phyloP scores from a whole-genome alignment of 2,888 invertebrate species.

The Reticulitermes lucifugus region DNA sequence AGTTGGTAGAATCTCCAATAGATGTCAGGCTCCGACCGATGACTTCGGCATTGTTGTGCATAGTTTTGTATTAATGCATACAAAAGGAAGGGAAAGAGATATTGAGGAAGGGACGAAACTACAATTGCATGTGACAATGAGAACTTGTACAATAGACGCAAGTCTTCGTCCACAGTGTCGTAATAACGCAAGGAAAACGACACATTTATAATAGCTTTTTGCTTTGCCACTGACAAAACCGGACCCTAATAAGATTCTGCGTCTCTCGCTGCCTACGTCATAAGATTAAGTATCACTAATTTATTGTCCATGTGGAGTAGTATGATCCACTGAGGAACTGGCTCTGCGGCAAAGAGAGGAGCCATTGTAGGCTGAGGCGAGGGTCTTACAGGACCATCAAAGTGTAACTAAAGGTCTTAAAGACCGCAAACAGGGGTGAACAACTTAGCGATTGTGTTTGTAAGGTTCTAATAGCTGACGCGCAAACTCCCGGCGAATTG shows the following conservation, averaged over 20 bases:
- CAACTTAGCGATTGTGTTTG: not conserved
- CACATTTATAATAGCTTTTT: constrained; percentile 5
- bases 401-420: constrained; percentile 34
- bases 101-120: not conserved
- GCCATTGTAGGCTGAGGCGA: constrained; percentile 25
- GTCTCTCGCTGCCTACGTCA: constrained; percentile 30
- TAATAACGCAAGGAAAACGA: not conserved
- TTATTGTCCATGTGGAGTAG: constrained; percentile 44
- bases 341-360: not conserved
- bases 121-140: constrained; percentile 27
- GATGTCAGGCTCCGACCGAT: too few relatives aligned
- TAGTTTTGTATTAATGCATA: too few relatives aligned
- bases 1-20: too few relatives aligned
- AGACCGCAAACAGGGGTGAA: constrained; percentile 32
- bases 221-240: constrained; percentile 6
- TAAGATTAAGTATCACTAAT: constrained; percentile 50
- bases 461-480: too few relatives aligned
- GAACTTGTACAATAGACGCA: not conserved
- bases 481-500: too few relatives aligned
- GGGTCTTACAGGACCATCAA: constrained; percentile 4
- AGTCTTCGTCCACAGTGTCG: not conserved
- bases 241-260: not conserved
- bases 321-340: constrained; percentile 3
- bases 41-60: too few relatives aligned
- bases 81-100: too few relatives aligned